Conservation (phyloP, 2,113 vertebrate species). For the Anhinga rufa region DNA sequence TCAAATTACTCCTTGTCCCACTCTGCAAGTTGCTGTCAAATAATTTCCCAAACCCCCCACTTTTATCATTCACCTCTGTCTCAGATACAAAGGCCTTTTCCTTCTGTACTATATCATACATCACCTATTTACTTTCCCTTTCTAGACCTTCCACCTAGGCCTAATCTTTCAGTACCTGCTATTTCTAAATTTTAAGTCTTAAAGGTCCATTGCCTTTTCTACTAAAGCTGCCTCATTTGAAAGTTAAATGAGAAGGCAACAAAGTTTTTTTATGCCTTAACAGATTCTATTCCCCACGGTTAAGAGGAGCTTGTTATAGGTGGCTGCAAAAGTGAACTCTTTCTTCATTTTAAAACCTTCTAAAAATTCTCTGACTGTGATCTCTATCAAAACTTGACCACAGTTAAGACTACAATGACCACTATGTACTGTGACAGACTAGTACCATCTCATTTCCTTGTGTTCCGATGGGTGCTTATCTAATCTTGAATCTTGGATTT, state of each 20-base stretch:
- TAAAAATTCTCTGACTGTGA: not conserved
- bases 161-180: not conserved
- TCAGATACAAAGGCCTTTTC: not conserved
- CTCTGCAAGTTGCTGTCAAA: not conserved
- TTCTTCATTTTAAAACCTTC: not conserved
- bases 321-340: not conserved
- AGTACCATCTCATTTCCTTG: not conserved
- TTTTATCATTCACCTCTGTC: not conserved
- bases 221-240: not conserved
- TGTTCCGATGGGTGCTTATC: not conserved
- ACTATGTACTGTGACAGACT: not conserved
- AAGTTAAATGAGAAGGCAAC: constrained; percentile 8
- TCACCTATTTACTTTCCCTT: not conserved
- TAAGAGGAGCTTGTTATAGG: not conserved
- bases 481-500: not conserved
- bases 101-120: not conserved
- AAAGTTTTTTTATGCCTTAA: not conserved
- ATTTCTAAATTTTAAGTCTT: not conserved
- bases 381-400: not conserved
- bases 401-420: not conserved
- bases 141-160: not conserved
- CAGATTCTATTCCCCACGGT: not conserved
- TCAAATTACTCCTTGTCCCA: not conserved
- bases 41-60: not conserved
- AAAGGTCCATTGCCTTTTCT: not conserved